These are phyloP conservation scores for Rhabdophis nuchalis DNA, from an alignment of 2,797 vertebrate species.

Conservation along the genomic window DNA sequence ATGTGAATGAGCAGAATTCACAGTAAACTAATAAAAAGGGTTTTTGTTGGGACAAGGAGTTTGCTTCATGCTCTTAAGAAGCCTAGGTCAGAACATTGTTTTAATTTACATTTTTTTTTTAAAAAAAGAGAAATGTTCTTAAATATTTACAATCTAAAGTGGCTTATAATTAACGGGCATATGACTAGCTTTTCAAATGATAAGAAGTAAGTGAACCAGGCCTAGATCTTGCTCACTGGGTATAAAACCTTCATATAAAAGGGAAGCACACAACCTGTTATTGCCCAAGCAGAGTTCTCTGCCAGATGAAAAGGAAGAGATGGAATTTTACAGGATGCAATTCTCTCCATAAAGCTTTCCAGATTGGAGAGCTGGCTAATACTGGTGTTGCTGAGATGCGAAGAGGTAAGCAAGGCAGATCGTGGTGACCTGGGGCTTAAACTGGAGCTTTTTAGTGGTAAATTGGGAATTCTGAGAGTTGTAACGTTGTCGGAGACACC, in stretches of 20 bases:
- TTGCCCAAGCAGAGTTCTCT: neutral
- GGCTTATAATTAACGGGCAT: neutral
- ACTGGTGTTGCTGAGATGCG: neutral
- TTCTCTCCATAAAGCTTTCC: neutral
- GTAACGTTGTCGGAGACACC: neutral
- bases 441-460: neutral
- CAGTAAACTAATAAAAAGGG: too few relatives aligned
- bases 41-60: too few relatives aligned
- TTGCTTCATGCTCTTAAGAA: too few relatives aligned
- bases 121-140: neutral
- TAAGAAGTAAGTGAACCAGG: neutral
- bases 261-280: neutral
- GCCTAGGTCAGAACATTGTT: neutral
- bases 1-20: too few relatives aligned
- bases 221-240: neutral
- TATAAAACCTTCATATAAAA: neutral
- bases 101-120: neutral
- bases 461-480: neutral
- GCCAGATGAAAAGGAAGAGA: neutral
- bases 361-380: neutral
- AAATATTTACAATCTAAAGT: neutral
- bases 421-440: neutral
- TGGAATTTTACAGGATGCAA: neutral
- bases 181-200: neutral
- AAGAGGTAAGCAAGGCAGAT: neutral